A percentile compares a stretch with the other conserved stretches of the same genome.
These are phyloP conservation scores for Cheiracanthium punctorium DNA, from an alignment of 2,888 invertebrate species.

Conservation along the genomic window DNA sequence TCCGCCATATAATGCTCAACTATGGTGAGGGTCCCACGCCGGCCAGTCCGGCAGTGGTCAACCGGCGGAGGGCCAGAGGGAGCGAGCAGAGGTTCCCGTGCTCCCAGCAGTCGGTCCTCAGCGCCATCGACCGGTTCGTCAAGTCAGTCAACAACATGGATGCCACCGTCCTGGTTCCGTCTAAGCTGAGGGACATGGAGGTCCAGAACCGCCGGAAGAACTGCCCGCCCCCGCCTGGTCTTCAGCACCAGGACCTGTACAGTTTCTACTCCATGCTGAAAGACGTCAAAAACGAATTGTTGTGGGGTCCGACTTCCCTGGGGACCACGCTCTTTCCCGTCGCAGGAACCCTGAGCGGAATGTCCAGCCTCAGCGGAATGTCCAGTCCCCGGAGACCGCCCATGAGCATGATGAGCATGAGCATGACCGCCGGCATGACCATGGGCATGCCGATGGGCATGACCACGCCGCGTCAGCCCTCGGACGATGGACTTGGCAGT, in stretches of 20 bases:
- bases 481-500: slow-evolving; percentile 71
- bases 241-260: slow-evolving; percentile 71
- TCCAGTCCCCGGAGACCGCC: slow-evolving; percentile 45
- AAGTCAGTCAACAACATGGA: slow-evolving; percentile 76
- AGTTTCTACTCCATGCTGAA: slow-evolving; percentile 76
- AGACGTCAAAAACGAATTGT: slow-evolving; percentile 75
- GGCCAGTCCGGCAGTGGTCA: slow-evolving; percentile 12
- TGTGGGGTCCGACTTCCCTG: slow-evolving; percentile 73
- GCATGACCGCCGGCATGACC: slow-evolving; percentile 30
- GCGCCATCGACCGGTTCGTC: slow-evolving; percentile 76
- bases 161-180: slow-evolving; percentile 76
- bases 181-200: slow-evolving; percentile 76
- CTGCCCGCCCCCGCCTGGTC: slow-evolving; percentile 53
- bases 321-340: slow-evolving; percentile 51
- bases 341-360: slow-evolving; percentile 38
- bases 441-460: slow-evolving; percentile 48
- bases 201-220: slow-evolving; percentile 49
- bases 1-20: slow-evolving; percentile 57
- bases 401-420: neutral
- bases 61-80: slow-evolving; percentile 13
- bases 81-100: slow-evolving; percentile 71
- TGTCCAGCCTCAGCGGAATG: slow-evolving; percentile 26
- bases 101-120: slow-evolving; percentile 91
- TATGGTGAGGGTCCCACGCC: slow-evolving; percentile 57
- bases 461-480: slow-evolving; percentile 70